These are phyloP conservation scores for Perizoma flavofasciatum DNA, from an alignment of 2,888 invertebrate genomes.

Conservation along the genomic window DNA sequence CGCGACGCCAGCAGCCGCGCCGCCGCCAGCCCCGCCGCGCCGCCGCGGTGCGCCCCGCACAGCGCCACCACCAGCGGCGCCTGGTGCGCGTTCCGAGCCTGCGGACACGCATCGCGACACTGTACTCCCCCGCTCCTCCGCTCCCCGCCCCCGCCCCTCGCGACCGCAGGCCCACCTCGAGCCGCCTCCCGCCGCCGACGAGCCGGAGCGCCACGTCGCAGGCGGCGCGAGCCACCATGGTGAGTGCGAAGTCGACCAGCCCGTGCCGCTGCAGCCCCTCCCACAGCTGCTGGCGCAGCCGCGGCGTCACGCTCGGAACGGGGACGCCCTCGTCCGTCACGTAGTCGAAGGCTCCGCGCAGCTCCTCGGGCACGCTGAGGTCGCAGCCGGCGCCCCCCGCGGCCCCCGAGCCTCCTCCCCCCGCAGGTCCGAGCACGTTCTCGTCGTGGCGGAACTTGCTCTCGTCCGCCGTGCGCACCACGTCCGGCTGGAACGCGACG, in stretches of 20 bases:
- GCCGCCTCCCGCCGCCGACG: slow-evolving; percentile 92
- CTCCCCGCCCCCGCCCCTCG: slow-evolving; percentile 91
- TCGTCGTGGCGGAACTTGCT: slow-evolving; percentile 91
- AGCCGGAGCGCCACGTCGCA: slow-evolving; percentile 91
- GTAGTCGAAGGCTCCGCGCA: slow-evolving; percentile 84
- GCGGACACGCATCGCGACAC: slow-evolving; percentile 89
- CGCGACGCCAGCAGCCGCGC: slow-evolving; percentile 93
- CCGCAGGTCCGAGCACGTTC: slow-evolving; percentile 85
- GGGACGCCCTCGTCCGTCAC: slow-evolving; percentile 91
- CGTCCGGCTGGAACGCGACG: slow-evolving; percentile 58
- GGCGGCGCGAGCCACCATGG: slow-evolving; percentile 92
- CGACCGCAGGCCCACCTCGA: slow-evolving; percentile 92
- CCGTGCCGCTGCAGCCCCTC: slow-evolving; percentile 86
- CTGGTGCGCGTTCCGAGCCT: too few relatives aligned
- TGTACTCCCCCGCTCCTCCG: slow-evolving; percentile 88
- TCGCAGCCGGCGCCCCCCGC: slow-evolving; percentile 36
- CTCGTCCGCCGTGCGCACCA: slow-evolving; percentile 67
- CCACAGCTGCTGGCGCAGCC: slow-evolving; percentile 87
- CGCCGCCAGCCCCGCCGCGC: slow-evolving; percentile 86
- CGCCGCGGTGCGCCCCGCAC: slow-evolving; percentile 86
- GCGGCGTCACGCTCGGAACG: slow-evolving; percentile 89
- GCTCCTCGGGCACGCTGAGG: slow-evolving; percentile 88
- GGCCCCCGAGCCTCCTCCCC: slow-evolving; percentile 33
- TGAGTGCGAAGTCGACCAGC: slow-evolving; percentile 81
- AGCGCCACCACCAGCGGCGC: slow-evolving; percentile 86